Percentiles rank a stretch among this genome's conserved stretches.
Evolutionary conservation across 2,888 invertebrate genomes (phyloP).

Genomic region (Hirtodrosophila alboralis): DNA sequence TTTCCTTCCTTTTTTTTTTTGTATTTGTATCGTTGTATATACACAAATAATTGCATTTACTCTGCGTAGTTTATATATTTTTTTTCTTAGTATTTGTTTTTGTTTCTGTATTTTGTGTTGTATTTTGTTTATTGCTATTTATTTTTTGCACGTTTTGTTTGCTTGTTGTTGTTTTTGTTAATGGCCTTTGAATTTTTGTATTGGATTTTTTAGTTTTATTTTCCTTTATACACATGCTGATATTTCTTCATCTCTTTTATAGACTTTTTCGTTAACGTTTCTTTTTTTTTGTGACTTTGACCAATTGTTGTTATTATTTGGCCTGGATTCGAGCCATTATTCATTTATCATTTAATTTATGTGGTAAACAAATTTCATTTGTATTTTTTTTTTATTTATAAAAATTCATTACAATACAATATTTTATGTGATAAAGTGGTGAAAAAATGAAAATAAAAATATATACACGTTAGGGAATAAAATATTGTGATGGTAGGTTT

Average conservation of each 20-base stretch:
- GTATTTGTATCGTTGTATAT: neutral
- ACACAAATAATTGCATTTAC: slow-evolving; percentile 30
- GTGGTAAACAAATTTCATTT: slow-evolving; percentile 17
- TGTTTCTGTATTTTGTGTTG: slow-evolving; percentile 3
- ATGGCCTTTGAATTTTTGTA: slow-evolving; percentile 49
- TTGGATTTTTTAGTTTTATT: neutral
- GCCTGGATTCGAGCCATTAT: slow-evolving; percentile 44
- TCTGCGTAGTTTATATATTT: slow-evolving; percentile 14
- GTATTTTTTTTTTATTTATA: slow-evolving; percentile 17
- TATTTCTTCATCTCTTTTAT: neutral
- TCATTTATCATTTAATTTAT: slow-evolving; percentile 51
- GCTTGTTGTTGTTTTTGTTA: slow-evolving; percentile 30
- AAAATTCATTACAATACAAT: slow-evolving; percentile 31
- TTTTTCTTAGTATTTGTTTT: too few relatives aligned
- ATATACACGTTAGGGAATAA: neutral
- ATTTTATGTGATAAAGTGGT: slow-evolving; percentile 35
- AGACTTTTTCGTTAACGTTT: slow-evolving; percentile 36
- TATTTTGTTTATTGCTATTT: slow-evolving; percentile 23
- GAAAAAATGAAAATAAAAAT: neutral
- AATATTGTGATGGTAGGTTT: too few relatives aligned
- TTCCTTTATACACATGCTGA: neutral
- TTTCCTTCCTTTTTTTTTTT: neutral
- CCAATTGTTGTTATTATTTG: slow-evolving; percentile 31
- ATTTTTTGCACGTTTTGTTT: slow-evolving; percentile 12
- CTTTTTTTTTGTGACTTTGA: slow-evolving; percentile 49